Base-by-base conservation (phyloP, 2,113 vertebrate species). In the Eublepharis macularius region DNA sequence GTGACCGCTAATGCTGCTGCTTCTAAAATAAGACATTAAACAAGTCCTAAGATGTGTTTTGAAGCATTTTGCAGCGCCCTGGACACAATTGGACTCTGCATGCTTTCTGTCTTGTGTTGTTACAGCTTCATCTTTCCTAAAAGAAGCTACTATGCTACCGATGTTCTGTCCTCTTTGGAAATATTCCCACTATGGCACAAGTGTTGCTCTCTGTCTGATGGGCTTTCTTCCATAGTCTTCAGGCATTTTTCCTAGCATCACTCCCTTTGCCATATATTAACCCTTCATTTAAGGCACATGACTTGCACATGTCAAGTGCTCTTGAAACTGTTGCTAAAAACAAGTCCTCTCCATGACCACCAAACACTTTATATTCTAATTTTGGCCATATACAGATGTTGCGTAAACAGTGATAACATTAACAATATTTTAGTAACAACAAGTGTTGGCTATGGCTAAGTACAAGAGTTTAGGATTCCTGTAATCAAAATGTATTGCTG, bases 361-460 rank as follows among this genome's bases (percentile, higher is more conserved):
- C 89, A 88, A 88, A 73, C 83, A 86, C 93, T 92, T 91, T 94
- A 76, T 89, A 93, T 93, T 95, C 95, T 97, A 96, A 97, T 96
- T 97, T 96, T 95, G 96, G 94, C 91, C 87, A 85, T 95, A 87
- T 94, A 91, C 86, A 89, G 92, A 91, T 63, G 91, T 95, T 94
- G 88, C 93, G 96, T 95, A 95, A 96, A 95, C 80, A 94, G 90
- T 94, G 95, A 96, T 97, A 96, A 94, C 90, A 92, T 95, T 95
- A 94, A 80, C 36, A 47, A 95, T 96, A 95, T 96, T 94, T 95
- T 91, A 94, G 90, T 88, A 92, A 92, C 92, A 94, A 91, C 94
- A 94, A 96, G 92, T 95, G 94, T 81, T 87, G 83, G 83, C 86
- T 90, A 89, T 86, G 73, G 85, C 84, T 86, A 91, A 94, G 92